Evolutionary conservation across 2,113 vertebrate species (phyloP).

Genomic region (Corythaeola cristata): DNA sequence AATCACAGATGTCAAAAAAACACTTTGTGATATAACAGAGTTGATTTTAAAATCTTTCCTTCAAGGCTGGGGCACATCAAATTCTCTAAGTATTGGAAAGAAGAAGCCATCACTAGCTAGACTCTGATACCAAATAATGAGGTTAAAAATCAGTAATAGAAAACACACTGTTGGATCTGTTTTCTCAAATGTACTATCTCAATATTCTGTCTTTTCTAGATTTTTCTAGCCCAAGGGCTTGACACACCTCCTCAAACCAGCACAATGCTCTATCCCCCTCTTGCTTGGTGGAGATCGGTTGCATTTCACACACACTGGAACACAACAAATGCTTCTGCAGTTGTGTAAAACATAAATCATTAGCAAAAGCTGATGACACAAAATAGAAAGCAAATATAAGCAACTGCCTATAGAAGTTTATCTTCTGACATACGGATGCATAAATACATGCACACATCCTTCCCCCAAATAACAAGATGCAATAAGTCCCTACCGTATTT

Average conservation of each 20-base stretch:
- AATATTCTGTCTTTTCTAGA: background rate
- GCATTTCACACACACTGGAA: background rate
- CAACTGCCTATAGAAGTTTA: background rate
- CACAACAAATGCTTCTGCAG: background rate
- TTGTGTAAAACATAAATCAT: background rate
- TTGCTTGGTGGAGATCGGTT: background rate
- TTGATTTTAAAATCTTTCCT: background rate
- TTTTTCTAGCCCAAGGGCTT: background rate
- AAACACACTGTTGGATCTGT: background rate
- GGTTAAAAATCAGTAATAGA: background rate
- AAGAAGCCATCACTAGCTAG: background rate
- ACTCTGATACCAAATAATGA: background rate
- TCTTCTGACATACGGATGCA: background rate
- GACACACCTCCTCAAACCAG: background rate
- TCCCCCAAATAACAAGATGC: background rate
- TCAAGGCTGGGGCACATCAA: background rate
- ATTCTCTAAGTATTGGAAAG: background rate
- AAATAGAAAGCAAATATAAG: background rate
- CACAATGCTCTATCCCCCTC: background rate
- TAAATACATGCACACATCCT: background rate
- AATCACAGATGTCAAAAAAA: background rate
- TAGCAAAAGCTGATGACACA: background rate
- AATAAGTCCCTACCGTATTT: background rate
- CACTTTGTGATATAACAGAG: background rate
- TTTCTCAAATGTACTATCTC: background rate